Percentiles rank a stretch among this genome's conserved stretches.
These are phyloP conservation scores for Gnathonemus longibarbis DNA, from an alignment of 2,113 vertebrate genomes.

Conservation along the genomic window DNA sequence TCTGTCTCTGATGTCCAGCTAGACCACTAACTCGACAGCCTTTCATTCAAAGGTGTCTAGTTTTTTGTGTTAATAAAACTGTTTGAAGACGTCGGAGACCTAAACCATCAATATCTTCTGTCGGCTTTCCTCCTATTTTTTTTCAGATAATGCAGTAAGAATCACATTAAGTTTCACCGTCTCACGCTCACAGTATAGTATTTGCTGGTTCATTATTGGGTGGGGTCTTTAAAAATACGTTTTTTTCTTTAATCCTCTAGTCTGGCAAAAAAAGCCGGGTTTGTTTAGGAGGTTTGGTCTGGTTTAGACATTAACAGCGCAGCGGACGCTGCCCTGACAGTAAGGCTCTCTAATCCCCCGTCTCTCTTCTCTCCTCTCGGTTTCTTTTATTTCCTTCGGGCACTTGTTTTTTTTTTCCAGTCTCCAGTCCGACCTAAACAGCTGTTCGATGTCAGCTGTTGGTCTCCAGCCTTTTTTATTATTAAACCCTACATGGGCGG, in stretches of 20 bases:
- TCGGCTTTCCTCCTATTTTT: not conserved
- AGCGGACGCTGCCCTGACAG: slow-evolving; percentile 8
- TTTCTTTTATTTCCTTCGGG: slow-evolving; percentile 8
- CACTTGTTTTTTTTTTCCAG: slow-evolving; percentile 28
- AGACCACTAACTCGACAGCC: not conserved
- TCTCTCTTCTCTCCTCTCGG: slow-evolving; percentile 5
- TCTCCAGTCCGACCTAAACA: slow-evolving; percentile 51
- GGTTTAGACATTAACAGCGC: slow-evolving; percentile 48
- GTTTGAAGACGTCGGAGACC: not conserved
- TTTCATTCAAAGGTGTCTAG: not conserved
- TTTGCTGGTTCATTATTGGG: slow-evolving; percentile 49
- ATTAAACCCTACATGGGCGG: slow-evolving; percentile 37
- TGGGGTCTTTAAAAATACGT: slow-evolving; percentile 55
- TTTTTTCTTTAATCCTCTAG: slow-evolving; percentile 18
- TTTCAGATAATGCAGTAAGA: not conserved
- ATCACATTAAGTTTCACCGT: not conserved
- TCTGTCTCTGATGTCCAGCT: not conserved
- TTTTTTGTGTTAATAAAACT: not conserved
- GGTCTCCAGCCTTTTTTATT: slow-evolving; percentile 34
- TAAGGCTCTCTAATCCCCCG: not conserved
- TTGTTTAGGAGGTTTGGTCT: slow-evolving; percentile 51
- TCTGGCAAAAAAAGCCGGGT: slow-evolving; percentile 46
- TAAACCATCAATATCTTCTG: not conserved
- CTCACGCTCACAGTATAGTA: slow-evolving; percentile 17
- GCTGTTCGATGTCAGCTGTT: slow-evolving; percentile 68